Evolutionary conservation across 2,888 invertebrate species (phyloP).

Genomic region (Lepidonotus clava): DNA sequence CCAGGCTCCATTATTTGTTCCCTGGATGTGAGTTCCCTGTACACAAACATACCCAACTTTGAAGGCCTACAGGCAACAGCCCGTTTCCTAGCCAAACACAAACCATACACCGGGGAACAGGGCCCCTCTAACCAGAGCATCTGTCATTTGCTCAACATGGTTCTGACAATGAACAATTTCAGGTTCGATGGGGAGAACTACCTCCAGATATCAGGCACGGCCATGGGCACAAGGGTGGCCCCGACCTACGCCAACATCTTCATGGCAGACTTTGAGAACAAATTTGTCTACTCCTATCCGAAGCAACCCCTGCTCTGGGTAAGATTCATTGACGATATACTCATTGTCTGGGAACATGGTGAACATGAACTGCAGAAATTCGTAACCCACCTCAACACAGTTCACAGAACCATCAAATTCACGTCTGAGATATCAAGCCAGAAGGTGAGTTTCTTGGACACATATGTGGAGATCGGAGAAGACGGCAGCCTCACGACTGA

Average conservation of each 20-base stretch:
- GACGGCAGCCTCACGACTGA: not conserved
- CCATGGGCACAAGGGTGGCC: constrained; percentile 43
- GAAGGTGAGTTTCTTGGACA: not conserved
- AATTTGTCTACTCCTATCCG: not conserved
- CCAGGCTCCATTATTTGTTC: not conserved
- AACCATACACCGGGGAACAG: not conserved
- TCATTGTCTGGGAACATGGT: not conserved
- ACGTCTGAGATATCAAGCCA: not conserved
- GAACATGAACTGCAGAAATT: not conserved
- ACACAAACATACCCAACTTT: constrained; percentile 17
- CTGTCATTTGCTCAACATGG: not conserved
- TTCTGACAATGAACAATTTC: constrained; percentile 18
- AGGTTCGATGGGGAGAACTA: constrained; percentile 35
- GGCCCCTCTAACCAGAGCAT: not conserved
- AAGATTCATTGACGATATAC: constrained; percentile 30
- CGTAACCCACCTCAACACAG: not conserved
- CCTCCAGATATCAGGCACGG: constrained; percentile 1
- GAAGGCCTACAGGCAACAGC: not conserved
- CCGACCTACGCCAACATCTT: constrained; percentile 25
- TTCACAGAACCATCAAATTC: not conserved
- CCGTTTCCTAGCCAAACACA: not conserved
- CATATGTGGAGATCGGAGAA: too few species aligned
- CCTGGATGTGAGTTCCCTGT: not conserved
- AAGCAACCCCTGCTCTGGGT: not conserved
- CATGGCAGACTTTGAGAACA: constrained; percentile 26